Conservation (phyloP, 1,140 invertebrate genomes). For the Drosophila sulfurigaster region DNA sequence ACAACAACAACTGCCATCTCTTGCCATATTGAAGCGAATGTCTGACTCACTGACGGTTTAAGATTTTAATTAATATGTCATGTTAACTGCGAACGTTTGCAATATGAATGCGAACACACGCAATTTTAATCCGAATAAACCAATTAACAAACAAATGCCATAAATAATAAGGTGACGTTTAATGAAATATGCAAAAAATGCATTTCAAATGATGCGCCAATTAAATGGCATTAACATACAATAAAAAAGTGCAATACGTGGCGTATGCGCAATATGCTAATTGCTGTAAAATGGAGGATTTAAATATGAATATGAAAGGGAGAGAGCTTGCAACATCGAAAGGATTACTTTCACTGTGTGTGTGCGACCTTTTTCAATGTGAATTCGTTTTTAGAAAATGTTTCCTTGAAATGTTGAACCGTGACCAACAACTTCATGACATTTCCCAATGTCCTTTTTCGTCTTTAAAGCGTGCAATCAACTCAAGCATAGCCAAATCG, state of each 20-base stretch:
- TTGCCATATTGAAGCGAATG: slow-evolving; percentile 9
- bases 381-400: slow-evolving; percentile 1
- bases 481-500: slow-evolving; percentile 53
- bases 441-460: slow-evolving; percentile 39
- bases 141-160: slow-evolving; percentile 22
- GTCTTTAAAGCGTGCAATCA: slow-evolving; percentile 65
- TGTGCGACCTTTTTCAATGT: slow-evolving; percentile 1
- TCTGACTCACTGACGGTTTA: slow-evolving; percentile 12
- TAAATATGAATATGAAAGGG: not conserved
- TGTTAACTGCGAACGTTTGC: slow-evolving; percentile 56
- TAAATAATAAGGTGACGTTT: slow-evolving; percentile 19
- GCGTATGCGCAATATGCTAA: slow-evolving; percentile 17
- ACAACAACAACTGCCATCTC: not conserved
- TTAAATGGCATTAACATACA: slow-evolving; percentile 5
- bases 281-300: not conserved
- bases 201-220: slow-evolving; percentile 2
- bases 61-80: slow-evolving; percentile 71
- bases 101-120: slow-evolving; percentile 8
- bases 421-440: slow-evolving; percentile 37
- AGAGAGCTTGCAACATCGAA: not conserved
- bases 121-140: slow-evolving; percentile 11
- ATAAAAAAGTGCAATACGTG: slow-evolving; percentile 1
- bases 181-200: slow-evolving; percentile 19
- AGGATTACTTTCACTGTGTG: not conserved
- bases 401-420: slow-evolving; percentile 30